These are phyloP conservation scores for Leptobrachium leishanense DNA, from an alignment of 2,113 vertebrate genomes.

Conservation along the genomic window DNA sequence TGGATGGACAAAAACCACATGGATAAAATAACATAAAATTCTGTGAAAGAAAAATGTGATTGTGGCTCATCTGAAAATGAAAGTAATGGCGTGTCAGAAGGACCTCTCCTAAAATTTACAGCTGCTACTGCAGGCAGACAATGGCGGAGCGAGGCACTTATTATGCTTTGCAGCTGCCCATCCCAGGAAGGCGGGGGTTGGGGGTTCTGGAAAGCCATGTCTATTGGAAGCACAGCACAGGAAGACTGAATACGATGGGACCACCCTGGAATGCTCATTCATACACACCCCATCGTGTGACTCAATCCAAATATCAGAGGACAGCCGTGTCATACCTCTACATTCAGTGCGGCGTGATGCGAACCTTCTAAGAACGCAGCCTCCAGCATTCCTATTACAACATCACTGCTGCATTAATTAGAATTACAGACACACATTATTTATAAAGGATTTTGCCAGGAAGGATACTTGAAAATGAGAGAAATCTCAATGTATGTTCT, in stretches of 20 bases:
- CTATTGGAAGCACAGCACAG: not conserved
- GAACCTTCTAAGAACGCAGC: constrained; percentile 20
- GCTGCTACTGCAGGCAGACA: not conserved
- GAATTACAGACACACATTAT: too few relatives aligned
- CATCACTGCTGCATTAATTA: too few relatives aligned
- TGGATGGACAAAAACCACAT: too few relatives aligned
- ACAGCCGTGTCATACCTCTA: constrained; percentile 12
- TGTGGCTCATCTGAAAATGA: too few relatives aligned
- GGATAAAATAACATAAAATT: too few relatives aligned
- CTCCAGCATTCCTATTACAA: not conserved
- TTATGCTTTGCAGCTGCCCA: fast-evolving
- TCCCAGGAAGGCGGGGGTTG: not conserved
- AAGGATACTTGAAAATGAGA: too few relatives aligned
- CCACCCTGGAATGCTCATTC: constrained; percentile 26
- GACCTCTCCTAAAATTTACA: too few relatives aligned
- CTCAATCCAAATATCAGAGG: not conserved
- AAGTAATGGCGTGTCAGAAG: too few relatives aligned
- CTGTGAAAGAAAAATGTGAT: too few relatives aligned
- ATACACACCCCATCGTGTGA: constrained; percentile 17
- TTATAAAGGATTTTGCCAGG: too few relatives aligned
- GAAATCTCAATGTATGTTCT: too few relatives aligned
- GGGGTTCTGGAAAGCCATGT: not conserved
- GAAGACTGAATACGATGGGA: constrained; percentile 12
- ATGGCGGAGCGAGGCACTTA: not conserved
- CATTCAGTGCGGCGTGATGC: constrained; percentile 10